Evolutionary conservation across 23 tunicate species (phyloP).

Genomic region (Halocynthia aurantium): DNA sequence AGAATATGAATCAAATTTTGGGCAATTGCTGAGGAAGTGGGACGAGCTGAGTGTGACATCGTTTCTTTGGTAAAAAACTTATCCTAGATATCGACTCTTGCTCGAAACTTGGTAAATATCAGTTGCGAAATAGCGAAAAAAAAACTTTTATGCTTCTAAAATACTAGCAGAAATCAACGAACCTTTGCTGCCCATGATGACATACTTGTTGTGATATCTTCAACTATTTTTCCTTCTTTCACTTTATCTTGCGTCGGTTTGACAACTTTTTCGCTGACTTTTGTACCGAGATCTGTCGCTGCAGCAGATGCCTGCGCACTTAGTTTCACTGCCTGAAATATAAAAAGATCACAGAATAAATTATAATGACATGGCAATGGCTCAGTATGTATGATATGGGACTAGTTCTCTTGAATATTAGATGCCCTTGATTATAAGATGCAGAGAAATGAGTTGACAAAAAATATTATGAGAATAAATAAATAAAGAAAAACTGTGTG

Average conservation of each 20-base stretch:
- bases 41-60: too few relatives aligned
- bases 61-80: too few relatives aligned
- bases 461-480: too few relatives aligned
- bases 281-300: conserved; percentile 71
- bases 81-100: background rate
- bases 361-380: too few relatives aligned
- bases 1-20: too few relatives aligned
- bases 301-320: conserved; percentile 77
- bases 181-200: conserved; percentile 88
- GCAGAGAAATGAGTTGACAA: too few relatives aligned
- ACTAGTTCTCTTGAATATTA: too few relatives aligned
- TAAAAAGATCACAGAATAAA: background rate
- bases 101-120: background rate
- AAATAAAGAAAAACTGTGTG: too few relatives aligned
- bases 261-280: conserved; percentile 71
- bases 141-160: background rate
- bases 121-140: too few relatives aligned
- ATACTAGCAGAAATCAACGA: background rate
- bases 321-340: conserved; percentile 70
- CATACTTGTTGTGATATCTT: conserved; percentile 80
- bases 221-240: conserved; percentile 71
- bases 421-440: too few relatives aligned
- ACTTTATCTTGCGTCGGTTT: conserved; percentile 90
- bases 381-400: too few relatives aligned
- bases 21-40: too few relatives aligned